These are phyloP conservation scores for Parasteatoda tepidariorum DNA, from an alignment of 1,140 invertebrate genomes.

Conservation along the genomic window DNA sequence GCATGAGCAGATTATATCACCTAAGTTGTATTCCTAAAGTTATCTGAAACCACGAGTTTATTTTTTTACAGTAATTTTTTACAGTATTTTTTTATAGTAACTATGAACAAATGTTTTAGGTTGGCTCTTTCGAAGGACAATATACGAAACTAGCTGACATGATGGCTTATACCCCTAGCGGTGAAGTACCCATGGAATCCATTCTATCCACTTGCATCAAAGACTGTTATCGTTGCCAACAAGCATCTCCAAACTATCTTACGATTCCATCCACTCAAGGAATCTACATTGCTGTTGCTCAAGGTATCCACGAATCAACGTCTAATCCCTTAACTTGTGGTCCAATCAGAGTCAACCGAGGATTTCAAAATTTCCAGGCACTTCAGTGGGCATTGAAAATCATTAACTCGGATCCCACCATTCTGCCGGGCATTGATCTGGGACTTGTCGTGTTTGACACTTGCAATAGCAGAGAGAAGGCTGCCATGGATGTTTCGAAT, in stretches of 20 bases:
- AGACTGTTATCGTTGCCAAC: conserved; percentile 35
- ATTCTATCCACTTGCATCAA: not conserved
- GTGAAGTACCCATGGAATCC: conserved; percentile 21
- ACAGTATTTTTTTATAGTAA: too few species aligned
- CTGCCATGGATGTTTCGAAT: conserved; percentile 64
- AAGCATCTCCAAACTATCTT: conserved; percentile 1
- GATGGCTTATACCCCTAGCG: not conserved
- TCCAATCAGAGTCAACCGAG: conserved; percentile 30
- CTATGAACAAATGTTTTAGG: conserved; percentile 1
- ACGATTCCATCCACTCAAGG: conserved; percentile 19
- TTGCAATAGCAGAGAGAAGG: conserved; percentile 63
- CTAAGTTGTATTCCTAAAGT: too few species aligned
- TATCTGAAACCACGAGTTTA: too few species aligned
- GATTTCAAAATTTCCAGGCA: conserved; percentile 69
- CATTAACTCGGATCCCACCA: conserved; percentile 67
- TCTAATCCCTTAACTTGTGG: conserved; percentile 64
- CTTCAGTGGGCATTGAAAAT: conserved; percentile 70
- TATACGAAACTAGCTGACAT: conserved; percentile 24
- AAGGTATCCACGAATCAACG: conserved; percentile 64
- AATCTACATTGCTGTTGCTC: conserved; percentile 64
- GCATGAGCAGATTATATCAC: too few species aligned
- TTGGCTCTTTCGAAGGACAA: conserved; percentile 12
- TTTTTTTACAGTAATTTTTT: too few species aligned
- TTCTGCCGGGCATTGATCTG: conserved; percentile 63
- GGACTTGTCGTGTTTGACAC: conserved; percentile 67